Percentiles rank a stretch among this genome's conserved stretches.
These are phyloP conservation scores for Chymomyza procnemis DNA, from an alignment of 2,888 invertebrate genomes.

Conservation along the genomic window DNA sequence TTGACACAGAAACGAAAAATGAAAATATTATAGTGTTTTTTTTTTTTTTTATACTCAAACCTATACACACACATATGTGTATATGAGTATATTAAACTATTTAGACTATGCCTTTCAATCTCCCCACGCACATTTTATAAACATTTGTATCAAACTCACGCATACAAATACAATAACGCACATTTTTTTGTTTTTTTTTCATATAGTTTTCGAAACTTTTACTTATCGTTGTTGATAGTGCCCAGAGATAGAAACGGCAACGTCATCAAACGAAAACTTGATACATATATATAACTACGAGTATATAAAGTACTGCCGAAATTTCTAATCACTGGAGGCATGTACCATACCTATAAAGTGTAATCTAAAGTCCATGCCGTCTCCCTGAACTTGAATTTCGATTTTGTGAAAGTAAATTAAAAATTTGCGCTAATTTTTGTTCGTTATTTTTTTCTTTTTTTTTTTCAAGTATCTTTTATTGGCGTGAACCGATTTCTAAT, in stretches of 20 bases:
- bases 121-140: neutral
- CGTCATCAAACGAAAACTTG: slow-evolving; percentile 30
- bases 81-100: neutral
- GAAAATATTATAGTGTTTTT: slow-evolving; percentile 47
- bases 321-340: neutral
- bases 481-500: slow-evolving; percentile 62
- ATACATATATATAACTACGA: neutral
- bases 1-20: slow-evolving; percentile 72
- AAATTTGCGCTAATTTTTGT: slow-evolving; percentile 30
- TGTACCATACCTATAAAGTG: too few relatives aligned
- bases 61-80: slow-evolving; percentile 14
- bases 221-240: slow-evolving; percentile 11
- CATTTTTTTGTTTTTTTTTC: slow-evolving; percentile 3
- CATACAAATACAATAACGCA: neutral
- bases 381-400: slow-evolving; percentile 61
- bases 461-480: slow-evolving; percentile 8
- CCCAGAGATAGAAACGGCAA: slow-evolving; percentile 23
- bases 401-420: slow-evolving; percentile 53
- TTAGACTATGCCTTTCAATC: neutral
- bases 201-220: neutral
- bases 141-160: neutral
- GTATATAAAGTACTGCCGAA: neutral
- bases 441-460: too few relatives aligned
- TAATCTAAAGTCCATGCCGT: slow-evolving; percentile 7
- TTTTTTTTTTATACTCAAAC: slow-evolving; percentile 1